Evolutionary conservation across 2,888 invertebrate genomes (phyloP).

Genomic region (Drosophila siamana): DNA sequence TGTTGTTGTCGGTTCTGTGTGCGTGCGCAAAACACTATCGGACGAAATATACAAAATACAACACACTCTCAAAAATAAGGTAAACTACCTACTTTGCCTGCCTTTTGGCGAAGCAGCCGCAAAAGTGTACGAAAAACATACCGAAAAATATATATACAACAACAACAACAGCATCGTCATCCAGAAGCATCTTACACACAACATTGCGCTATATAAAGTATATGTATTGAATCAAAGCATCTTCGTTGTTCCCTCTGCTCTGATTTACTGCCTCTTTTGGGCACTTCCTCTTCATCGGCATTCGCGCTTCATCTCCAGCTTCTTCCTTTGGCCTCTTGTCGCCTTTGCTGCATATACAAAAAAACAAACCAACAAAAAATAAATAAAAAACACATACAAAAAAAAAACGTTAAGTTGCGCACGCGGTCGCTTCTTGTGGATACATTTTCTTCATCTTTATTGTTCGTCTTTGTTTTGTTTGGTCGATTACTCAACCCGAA

Average conservation of each 20-base stretch:
- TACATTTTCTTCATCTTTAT: constrained; percentile 42
- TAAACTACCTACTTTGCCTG: constrained; percentile 80
- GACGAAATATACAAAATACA: constrained; percentile 35
- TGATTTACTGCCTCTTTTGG: constrained; percentile 67
- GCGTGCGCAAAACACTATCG: constrained; percentile 67
- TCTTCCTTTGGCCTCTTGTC: constrained; percentile 15
- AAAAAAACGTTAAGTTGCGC: constrained; percentile 21
- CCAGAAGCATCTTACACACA: constrained; percentile 22
- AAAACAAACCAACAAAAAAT: background rate
- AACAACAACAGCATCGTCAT: constrained; percentile 3
- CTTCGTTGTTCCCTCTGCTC: constrained; percentile 45
- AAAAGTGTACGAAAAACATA: constrained; percentile 77
- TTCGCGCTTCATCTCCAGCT: constrained; percentile 42
- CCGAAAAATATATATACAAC: constrained; percentile 51
- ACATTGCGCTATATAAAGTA: constrained; percentile 38
- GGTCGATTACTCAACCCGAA: constrained; percentile 44
- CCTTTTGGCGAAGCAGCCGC: constrained; percentile 68
- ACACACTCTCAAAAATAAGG: constrained; percentile 49
- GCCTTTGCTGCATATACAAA: constrained; percentile 5
- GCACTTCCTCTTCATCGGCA: constrained; percentile 66
- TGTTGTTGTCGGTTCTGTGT: constrained; percentile 32
- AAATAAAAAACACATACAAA: constrained; percentile 1
- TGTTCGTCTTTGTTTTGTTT: constrained; percentile 34
- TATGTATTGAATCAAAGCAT: constrained; percentile 51
- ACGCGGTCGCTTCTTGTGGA: constrained; percentile 59